Evolutionary conservation across 2,888 invertebrate species (phyloP).

Genomic region (Synergus japonicus): DNA sequence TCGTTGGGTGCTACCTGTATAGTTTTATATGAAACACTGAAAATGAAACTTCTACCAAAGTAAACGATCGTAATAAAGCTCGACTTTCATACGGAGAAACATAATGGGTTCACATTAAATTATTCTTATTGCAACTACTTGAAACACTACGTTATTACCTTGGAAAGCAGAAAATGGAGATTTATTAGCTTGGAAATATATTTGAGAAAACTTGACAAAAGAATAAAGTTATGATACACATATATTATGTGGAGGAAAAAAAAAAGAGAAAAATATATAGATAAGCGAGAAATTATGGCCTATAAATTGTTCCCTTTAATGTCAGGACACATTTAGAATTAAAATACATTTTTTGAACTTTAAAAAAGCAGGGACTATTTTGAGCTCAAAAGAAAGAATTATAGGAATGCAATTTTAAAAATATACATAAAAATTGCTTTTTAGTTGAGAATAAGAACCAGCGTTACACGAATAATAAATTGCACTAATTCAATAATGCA

Average conservation of each 20-base stretch:
- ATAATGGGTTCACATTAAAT: slow-evolving; percentile 36
- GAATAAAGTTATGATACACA: not conserved
- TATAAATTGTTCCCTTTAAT: too few relatives aligned
- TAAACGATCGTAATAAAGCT: slow-evolving; percentile 36
- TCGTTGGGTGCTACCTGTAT: slow-evolving; percentile 3
- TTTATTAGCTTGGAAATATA: slow-evolving; percentile 28
- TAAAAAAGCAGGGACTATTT: too few relatives aligned
- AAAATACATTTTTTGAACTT: too few relatives aligned
- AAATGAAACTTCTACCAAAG: slow-evolving; percentile 37
- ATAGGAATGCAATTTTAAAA: too few relatives aligned
- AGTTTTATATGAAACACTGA: slow-evolving; percentile 28
- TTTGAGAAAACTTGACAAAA: slow-evolving; percentile 22
- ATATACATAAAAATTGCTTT: not conserved
- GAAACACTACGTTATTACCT: slow-evolving; percentile 33
- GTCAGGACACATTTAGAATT: too few relatives aligned
- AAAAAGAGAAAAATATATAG: too few relatives aligned
- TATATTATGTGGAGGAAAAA: not conserved
- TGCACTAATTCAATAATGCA: slow-evolving; percentile 26
- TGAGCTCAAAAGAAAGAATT: too few relatives aligned
- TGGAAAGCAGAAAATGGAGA: slow-evolving; percentile 25
- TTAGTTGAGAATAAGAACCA: not conserved
- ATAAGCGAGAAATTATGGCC: too few relatives aligned
- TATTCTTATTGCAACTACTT: slow-evolving; percentile 39
- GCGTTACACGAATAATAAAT: not conserved
- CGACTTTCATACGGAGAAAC: slow-evolving; percentile 33